Base-by-base conservation (phyloP, 2,888 invertebrate species). In the Lydus trimaculatus region DNA sequence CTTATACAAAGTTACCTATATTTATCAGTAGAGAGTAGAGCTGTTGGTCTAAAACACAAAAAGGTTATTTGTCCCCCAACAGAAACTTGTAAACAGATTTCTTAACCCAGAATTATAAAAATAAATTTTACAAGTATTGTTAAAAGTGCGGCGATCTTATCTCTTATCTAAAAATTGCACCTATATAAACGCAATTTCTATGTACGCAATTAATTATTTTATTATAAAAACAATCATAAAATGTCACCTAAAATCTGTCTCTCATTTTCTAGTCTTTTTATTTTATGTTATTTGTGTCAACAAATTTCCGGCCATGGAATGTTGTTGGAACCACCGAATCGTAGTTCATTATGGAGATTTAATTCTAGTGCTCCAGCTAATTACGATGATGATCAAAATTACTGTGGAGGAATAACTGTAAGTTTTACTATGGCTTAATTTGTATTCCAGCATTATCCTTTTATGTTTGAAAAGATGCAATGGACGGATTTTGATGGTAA, bases 321-420 rank as follows among this genome's bases (percentile, higher is more conserved):
- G 83, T 74, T 88, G 75, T 72, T 86, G 76, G 84, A 87, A 58
- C 88, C 88, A 5, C 84, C 87, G 1, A 85, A 85, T 66, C 81
- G 88, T 59, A 86, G 74, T 58, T 86, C 87, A 43, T 83, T 87
- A 17, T 88, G 88, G 87, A 80, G 87, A 58, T 81, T 81, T 60
- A 84, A 86, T 17, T 84, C 80, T 64, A 66, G 77, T 6, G 84
- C 84, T 9, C 86, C 87, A 0, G 70, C 75, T 2, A 87, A 88
- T 79, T 88, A 85, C 74, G 79, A 86, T 52, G 88, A 89, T 73
- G 86, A 86, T 70, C 81, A 83, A 63, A 82, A 85, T 62, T 87
- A 79, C 71, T 89, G 88, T 74, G 89, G 89, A 5, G 87, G 87
- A 69, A 76, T 75, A 36, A 33, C 20, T 25, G 86, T 86, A 81